Evolutionary conservation across 2,797 vertebrate species (phyloP).

Genomic region (Cercopithecus mitis): DNA sequence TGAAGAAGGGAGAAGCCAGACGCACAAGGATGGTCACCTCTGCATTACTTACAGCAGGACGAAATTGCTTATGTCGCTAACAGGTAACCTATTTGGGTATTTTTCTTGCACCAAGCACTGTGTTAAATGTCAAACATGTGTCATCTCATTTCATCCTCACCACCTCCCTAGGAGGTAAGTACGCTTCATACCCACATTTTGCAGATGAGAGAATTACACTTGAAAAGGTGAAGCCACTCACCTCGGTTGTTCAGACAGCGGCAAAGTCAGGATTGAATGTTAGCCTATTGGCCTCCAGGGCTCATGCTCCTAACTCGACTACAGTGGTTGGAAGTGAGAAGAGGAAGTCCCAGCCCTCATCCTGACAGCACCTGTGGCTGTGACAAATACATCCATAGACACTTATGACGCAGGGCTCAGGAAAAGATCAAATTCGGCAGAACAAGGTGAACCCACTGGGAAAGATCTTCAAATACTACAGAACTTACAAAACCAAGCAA

Average conservation of each 20-base stretch:
- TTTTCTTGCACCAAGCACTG: not conserved
- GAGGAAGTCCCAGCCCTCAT: not conserved
- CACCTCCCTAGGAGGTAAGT: not conserved
- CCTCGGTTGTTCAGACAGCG: not conserved
- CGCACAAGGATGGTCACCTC: not conserved
- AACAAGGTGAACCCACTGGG: not conserved
- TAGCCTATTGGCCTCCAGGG: not conserved
- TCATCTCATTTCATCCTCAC: not conserved
- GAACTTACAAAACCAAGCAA: not conserved
- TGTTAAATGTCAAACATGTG: not conserved
- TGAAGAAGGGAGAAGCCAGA: conserved; percentile 1
- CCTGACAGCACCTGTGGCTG: not conserved
- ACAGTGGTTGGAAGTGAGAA: not conserved
- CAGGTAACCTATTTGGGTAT: not conserved
- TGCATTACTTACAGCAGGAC: not conserved
- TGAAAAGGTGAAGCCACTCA: not conserved
- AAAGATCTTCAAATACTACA: not conserved
- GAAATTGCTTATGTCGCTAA: not conserved
- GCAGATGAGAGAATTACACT: not conserved
- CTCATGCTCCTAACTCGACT: not conserved
- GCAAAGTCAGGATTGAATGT: not conserved
- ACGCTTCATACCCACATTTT: not conserved
- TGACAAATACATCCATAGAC: not conserved
- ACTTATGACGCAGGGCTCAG: not conserved
- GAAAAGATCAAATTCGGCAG: not conserved